Base-by-base conservation (phyloP, 2,888 invertebrate species). In the Watsonalla binaria region DNA sequence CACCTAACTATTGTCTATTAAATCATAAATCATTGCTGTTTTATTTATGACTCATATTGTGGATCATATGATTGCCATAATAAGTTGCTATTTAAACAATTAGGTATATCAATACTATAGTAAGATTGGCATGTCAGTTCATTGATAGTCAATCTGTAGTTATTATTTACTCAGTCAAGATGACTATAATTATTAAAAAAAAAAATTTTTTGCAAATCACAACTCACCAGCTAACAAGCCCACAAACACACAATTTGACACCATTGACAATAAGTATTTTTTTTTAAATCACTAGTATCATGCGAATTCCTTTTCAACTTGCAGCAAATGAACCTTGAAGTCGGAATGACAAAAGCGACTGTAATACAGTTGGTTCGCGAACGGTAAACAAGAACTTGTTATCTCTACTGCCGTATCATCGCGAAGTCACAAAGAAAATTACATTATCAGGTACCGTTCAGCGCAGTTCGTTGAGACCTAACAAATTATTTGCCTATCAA, bases 211-310 rank as follows among this genome's bases (percentile, higher is more conserved):
- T 52, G 52, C 56, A 45, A 50, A 51, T 50, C 53, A 65, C 51
- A 60, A 78, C 82, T 85, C 63, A 82, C 84, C 84, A 67, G 74
- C 65, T 70, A 84, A 64, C 59, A 86, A 69, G 60, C 80, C 78
- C 66, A 86, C 81, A 77, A 85, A 85, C 63, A 87, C 82, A 84
- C 86, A 86, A 66, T 81, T 82, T 54, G 82, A 85, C 72, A 87
- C 85, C 86, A 86, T 87, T 80, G 74, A 82, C 76, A 68, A 68
- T 47, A 54, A 55, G 61, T 65, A 54, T 57, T 55, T 57, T 53
- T 56, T 54, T 53, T 51, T 53, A 61, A 55, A 42, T 58, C 60
- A 47, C 33, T 39, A 47, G 59, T 51, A 50, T 60, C 59, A 51
- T 59, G 45, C 33, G 60, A 70, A 60, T 62, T 59, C 50, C 51